Base-by-base conservation (phyloP, 2,797 vertebrate species). In the Crax fasciolata region DNA sequence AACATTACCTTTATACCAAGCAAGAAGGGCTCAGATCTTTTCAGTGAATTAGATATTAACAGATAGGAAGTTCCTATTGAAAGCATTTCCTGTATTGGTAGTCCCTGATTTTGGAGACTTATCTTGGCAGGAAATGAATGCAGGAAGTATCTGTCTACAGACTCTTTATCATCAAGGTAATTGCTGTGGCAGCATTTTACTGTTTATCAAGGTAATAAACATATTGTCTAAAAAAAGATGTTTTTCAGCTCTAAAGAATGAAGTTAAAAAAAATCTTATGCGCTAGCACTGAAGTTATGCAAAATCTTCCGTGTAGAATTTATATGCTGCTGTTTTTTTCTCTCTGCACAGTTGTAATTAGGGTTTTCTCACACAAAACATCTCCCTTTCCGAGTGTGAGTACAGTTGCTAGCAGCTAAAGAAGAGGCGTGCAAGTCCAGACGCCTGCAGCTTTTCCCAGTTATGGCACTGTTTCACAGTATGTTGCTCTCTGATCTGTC, bases 101-200 rank as follows among this genome's bases (percentile, higher is more conserved):
- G 28, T 94, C 83, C 96, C 89, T 97, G 97, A 95, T 95, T 77
- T 97, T 96, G 97, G 95, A 80, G 44, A 97, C 89, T 97, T 97
- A 98, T 98, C 97, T 95, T 93, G 28, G 88, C 91, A 97, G 98
- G 98, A 98, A 98, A 97, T 89, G 74, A 96, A 91, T 0, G 4
- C 97, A 98, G 98, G 98, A 98, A 98, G 94, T 98, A 96, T 98
- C 98, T 98, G 98, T 98, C 98, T 98, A 96, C 97, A 97, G 90
- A 94, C 91, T 84, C 95, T 97, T 98, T 98, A 98, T 97, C 97
- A 98, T 97, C 97, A 96, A 97, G 97, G 97, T 97, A 97, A 98
- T 87, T 98, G 97, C 97, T 97, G 97, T 81, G 76, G 93, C 89
- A 98, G 97, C 97, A 89, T 96, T 98, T 98, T 97, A 89, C 88